Conservation (phyloP, 1,140 invertebrate genomes). For the Aphelenchoides fujianensis region DNA sequence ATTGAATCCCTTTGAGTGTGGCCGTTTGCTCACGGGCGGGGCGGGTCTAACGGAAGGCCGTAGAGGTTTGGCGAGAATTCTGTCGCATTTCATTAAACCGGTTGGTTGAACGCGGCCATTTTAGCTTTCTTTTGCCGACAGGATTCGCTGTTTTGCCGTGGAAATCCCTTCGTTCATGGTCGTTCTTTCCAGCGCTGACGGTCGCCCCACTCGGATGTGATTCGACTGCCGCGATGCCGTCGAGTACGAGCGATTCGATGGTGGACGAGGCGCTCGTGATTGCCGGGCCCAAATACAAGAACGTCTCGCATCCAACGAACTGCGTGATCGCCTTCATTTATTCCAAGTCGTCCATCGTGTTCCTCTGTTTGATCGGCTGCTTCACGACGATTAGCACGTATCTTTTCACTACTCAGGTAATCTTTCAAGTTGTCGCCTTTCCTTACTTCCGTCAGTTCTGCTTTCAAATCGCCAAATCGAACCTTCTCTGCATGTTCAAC, state of each 20-base stretch:
- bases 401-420: constrained; percentile 13
- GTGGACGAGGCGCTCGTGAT: constrained; percentile 14
- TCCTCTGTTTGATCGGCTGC: constrained; percentile 10
- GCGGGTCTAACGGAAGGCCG: no score
- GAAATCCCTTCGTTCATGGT: no score
- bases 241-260: background rate
- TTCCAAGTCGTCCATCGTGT: constrained; percentile 14
- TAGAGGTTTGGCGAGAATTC: no score
- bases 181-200: no score
- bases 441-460: background rate
- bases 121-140: no score
- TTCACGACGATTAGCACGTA: constrained; percentile 18
- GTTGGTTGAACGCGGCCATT: no score
- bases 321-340: constrained; percentile 23
- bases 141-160: no score
- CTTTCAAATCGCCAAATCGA: constrained; percentile 10
- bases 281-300: constrained; percentile 23
- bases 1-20: no score
- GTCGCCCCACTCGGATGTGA: no score
- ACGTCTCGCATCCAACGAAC: constrained; percentile 12
- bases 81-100: no score
- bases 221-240: no score
- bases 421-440: background rate
- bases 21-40: no score
- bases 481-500: constrained; percentile 25